Conservation (phyloP, 2,113 vertebrate species). For the Spermophilus dauricus region DNA sequence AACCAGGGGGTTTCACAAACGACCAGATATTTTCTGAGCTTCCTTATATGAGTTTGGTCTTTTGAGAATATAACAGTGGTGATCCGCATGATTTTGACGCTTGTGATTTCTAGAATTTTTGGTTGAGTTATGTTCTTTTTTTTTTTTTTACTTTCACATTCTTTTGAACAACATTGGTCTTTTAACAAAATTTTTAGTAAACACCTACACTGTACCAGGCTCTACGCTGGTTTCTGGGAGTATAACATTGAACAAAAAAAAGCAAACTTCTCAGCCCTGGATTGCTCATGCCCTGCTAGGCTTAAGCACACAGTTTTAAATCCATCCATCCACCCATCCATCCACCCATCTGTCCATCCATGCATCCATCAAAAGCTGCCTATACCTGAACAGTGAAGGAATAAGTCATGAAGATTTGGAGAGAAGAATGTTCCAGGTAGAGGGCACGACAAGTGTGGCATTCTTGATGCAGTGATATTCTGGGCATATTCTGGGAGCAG, state of each 20-base stretch:
- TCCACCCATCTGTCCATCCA: background rate
- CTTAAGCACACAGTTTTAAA: background rate
- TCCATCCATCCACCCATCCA: background rate
- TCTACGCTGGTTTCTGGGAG: background rate
- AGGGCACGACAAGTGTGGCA: background rate
- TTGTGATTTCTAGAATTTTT: background rate
- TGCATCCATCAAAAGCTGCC: background rate
- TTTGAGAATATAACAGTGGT: background rate
- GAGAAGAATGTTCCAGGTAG: background rate
- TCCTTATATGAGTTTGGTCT: background rate
- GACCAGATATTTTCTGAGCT: background rate
- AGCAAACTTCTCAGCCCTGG: background rate
- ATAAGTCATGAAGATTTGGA: background rate
- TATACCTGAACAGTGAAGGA: background rate
- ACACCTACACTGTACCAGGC: background rate
- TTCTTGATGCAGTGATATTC: background rate
- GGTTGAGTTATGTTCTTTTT: background rate
- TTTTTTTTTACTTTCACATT: background rate
- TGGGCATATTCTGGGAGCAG: background rate
- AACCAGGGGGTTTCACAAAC: background rate
- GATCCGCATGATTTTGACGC: background rate
- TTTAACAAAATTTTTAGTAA: constrained; percentile 34
- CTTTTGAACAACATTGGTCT: background rate
- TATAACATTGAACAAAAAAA: background rate
- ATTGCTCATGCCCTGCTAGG: background rate